phyloP scores from a whole-genome alignment of 2,888 invertebrate species.

The Strigamia crassipes region DNA sequence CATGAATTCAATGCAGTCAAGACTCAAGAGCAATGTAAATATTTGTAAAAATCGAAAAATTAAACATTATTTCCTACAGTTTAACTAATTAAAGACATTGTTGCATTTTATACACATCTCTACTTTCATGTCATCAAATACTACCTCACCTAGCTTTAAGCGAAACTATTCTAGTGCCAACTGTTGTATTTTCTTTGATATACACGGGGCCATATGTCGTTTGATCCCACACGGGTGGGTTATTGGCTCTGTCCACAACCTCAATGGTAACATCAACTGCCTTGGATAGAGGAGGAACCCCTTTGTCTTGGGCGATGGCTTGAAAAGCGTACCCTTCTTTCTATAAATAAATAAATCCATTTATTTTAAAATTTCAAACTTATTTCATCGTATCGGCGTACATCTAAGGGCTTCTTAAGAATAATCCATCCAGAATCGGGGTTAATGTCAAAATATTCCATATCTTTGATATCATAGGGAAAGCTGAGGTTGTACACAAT shows the following conservation, averaged over 20 bases:
- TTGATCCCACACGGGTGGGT: constrained; percentile 96
- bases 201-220: constrained; percentile 94
- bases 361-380: no score
- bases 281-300: constrained; percentile 91
- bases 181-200: constrained; percentile 97
- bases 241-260: constrained; percentile 97
- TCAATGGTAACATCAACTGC: constrained; percentile 98
- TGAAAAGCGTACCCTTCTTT: constrained; percentile 97
- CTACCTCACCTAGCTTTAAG: constrained; percentile 94
- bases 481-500: constrained; percentile 90
- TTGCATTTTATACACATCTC: no score
- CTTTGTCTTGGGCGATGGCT: constrained; percentile 98
- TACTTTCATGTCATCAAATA: background rate
- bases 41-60: no score
- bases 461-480: constrained; percentile 82
- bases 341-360: constrained; percentile 62
- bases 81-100: no score
- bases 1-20: no score
- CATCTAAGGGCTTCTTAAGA: constrained; percentile 91
- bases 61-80: no score
- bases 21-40: no score
- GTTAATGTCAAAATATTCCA: constrained; percentile 96
- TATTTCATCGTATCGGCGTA: constrained; percentile 68
- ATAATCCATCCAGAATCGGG: constrained; percentile 97
- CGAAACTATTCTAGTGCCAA: constrained; percentile 96